Base-by-base conservation (phyloP, 2,797 vertebrate species). In the Aselliscus stoliczkanus region DNA sequence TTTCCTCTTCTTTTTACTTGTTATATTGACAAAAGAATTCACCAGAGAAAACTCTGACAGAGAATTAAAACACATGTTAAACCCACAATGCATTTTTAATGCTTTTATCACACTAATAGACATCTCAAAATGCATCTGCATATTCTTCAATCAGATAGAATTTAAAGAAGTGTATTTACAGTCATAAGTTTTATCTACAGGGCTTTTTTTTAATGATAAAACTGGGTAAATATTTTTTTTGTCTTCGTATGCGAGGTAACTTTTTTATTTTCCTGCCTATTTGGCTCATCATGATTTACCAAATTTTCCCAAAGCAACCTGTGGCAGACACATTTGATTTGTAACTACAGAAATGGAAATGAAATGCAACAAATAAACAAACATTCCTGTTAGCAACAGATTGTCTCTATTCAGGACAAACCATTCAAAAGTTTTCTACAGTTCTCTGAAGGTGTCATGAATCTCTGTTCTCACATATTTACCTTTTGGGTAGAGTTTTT, bases 21-120 rank as follows among this genome's bases (percentile, higher is more conserved):
- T 80, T 84, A 84, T 75, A 34, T 86, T 89, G 52, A 90, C 37
- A 96, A 79, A 82, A 79, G 13, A 18, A 91, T 34, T 94, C 27
- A 88, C 31, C n/a, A n/a, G 60, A 76, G 52, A 95, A 97, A 85
- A 95, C 31, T 60, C 0, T 72, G 56, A 95, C 60, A 83, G 77
- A 67, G 37, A 87, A 95, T 76, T 90, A 94, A 87, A 93, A 94
- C 23, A 75, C 14, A 50, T 5, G 23, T 75, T 81, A 93, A 93
- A 95, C 70, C 13, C 72, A 93, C 15, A 42, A 81, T 37, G 29
- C 5, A 83, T 52, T 42, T 62, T 89, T 69, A 62, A 86, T 54
- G 34, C 31, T 73, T 90, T 85, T 72, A 88, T 42, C 17, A 31
- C 34, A 76, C 15, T 58, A 80, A 82, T 0, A 69, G 37, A 80